Conservation (phyloP, 2,888 invertebrate species). For the Mallateleia sp. region DNA sequence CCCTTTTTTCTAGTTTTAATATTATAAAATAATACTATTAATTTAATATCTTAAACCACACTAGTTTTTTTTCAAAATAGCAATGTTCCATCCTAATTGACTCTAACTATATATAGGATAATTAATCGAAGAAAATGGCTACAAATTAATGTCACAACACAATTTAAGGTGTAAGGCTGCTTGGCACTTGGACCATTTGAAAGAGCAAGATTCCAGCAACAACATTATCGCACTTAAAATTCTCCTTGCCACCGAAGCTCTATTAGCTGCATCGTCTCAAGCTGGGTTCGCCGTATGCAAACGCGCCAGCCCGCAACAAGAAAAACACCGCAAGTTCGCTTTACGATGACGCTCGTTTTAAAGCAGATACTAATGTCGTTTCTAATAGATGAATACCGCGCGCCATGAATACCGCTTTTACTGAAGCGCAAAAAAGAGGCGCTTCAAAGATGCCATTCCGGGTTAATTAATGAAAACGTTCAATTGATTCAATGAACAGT, state of each 20-base stretch:
- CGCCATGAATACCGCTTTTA: constrained; percentile 42
- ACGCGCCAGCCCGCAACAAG: constrained; percentile 33
- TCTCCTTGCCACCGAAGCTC: constrained; percentile 22
- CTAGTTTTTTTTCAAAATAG: no score
- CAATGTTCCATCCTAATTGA: no score
- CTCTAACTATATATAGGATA: no score
- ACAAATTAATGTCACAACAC: constrained; percentile 27
- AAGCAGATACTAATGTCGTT: constrained; percentile 52
- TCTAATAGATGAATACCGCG: constrained; percentile 45
- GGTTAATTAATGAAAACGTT: constrained; percentile 51
- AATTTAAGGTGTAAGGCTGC: constrained; percentile 34
- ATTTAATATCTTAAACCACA: no score
- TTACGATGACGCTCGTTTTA: constrained; percentile 33
- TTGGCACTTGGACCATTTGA: constrained; percentile 40
- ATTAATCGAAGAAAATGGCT: no score
- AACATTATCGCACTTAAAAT: constrained; percentile 54
- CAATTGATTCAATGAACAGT: constrained; percentile 36
- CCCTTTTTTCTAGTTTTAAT: no score
- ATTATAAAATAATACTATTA: no score
- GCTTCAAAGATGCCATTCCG: constrained; percentile 11
- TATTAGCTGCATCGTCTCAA: constrained; percentile 27
- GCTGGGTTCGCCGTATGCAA: constrained; percentile 28
- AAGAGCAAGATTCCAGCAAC: constrained; percentile 35
- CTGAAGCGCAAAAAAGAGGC: constrained; percentile 29
- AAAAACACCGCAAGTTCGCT: constrained; percentile 51